A percentile compares a stretch with the other conserved stretches of the same genome.
phyloP scores from a whole-genome alignment of 1,140 invertebrate species.

The Danaus plexippus region DNA sequence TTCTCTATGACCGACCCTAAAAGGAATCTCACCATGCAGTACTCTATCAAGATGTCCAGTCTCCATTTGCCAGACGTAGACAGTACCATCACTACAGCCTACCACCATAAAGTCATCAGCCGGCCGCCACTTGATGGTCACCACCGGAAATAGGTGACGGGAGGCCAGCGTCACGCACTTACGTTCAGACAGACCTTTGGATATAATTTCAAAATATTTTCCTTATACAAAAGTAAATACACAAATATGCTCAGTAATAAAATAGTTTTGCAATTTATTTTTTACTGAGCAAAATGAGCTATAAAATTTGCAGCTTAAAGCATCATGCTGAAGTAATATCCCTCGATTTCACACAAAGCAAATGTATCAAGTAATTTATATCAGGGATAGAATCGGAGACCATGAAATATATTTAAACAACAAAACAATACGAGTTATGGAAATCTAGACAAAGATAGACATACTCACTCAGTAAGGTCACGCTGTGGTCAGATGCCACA shows the following conservation, averaged over 20 bases:
- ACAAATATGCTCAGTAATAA: too few species aligned
- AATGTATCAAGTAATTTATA: too few species aligned
- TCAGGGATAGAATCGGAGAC: too few species aligned
- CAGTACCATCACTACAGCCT: constrained; percentile 96
- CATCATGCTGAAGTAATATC: too few species aligned
- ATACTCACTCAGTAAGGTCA: constrained; percentile 86
- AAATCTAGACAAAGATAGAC: constrained; percentile 2
- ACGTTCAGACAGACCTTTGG: constrained; percentile 83
- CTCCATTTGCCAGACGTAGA: constrained; percentile 99
- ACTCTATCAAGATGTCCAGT: constrained; percentile 98
- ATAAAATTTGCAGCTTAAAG: too few species aligned
- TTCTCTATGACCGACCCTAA: too few species aligned
- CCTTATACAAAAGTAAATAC: neutral
- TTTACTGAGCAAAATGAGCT: too few species aligned
- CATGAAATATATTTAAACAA: too few species aligned
- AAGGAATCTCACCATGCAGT: constrained; percentile 78
- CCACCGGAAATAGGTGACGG: constrained; percentile 96
- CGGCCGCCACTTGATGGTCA: constrained; percentile 97
- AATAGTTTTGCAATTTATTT: too few species aligned
- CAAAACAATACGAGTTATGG: too few species aligned
- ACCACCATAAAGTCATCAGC: constrained; percentile 98
- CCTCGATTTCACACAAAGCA: too few species aligned
- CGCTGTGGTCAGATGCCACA: constrained; percentile 97
- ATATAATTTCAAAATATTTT: neutral
- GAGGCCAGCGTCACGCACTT: constrained; percentile 97